Evolutionary conservation across 2,797 vertebrate genomes (phyloP).

Genomic region (Anguilla anguilla): DNA sequence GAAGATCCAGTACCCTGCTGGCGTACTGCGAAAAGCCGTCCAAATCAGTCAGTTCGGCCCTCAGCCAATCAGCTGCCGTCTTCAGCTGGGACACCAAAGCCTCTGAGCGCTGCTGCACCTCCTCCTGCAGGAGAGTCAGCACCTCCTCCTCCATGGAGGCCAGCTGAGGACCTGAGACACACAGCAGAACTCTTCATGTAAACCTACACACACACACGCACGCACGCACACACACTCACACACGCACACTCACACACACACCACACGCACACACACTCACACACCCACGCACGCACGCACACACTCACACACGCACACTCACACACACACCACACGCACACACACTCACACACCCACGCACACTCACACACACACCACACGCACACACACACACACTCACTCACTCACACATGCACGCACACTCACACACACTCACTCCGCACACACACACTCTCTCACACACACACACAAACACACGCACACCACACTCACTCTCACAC

Average conservation of each 20-base stretch:
- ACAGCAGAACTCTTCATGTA: background rate
- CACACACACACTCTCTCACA: background rate
- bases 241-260: background rate
- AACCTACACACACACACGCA: background rate
- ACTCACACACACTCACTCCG: slow-evolving; percentile 51
- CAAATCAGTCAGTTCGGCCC: slow-evolving; percentile 60
- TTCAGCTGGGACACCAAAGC: slow-evolving; percentile 67
- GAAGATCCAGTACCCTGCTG: slow-evolving; percentile 64
- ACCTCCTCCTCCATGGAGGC: slow-evolving; percentile 63
- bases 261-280: background rate
- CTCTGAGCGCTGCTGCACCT: slow-evolving; percentile 62
- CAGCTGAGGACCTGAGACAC: slow-evolving; percentile 66
- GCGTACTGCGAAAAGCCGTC: slow-evolving; percentile 66
- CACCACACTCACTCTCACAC: background rate
- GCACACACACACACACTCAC: background rate
- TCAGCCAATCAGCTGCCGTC: slow-evolving; percentile 58
- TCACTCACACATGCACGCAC: background rate
- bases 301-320: slow-evolving; percentile 51
- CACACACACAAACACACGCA: background rate
- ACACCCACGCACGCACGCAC: background rate
- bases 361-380: background rate
- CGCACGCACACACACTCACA: background rate
- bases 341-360: background rate
- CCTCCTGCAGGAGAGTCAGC: slow-evolving; percentile 58
- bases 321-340: background rate